phyloP scores from a whole-genome alignment of 2,797 vertebrate species.

The Tolypeutes matacus region DNA sequence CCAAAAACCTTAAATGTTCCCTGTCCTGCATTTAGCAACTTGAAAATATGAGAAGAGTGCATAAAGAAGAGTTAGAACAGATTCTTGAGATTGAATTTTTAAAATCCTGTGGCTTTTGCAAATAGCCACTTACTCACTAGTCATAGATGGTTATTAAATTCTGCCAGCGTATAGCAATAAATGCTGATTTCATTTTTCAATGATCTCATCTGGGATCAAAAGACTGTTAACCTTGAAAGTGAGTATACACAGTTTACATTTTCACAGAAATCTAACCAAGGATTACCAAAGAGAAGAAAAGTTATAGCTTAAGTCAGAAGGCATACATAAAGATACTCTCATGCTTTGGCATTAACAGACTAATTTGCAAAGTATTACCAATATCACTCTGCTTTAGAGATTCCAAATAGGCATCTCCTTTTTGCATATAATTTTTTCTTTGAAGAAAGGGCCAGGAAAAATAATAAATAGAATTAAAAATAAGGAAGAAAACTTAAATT shows the following conservation, averaged over 20 bases:
- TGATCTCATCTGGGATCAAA: slow-evolving; percentile 1
- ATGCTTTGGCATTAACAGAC: slow-evolving; percentile 71
- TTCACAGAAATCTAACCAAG: background rate
- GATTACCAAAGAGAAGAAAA: slow-evolving; percentile 24
- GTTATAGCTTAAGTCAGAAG: background rate
- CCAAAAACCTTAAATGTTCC: background rate
- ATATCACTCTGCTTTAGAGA: background rate
- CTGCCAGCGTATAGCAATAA: background rate
- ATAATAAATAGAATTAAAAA: background rate
- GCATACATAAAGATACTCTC: background rate
- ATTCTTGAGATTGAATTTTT: background rate
- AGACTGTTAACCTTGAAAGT: background rate
- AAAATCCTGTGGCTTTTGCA: slow-evolving; percentile 27
- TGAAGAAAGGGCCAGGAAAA: background rate
- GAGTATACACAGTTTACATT: background rate
- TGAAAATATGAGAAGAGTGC: background rate
- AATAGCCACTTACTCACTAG: slow-evolving; percentile 44
- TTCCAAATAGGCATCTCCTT: slow-evolving; percentile 46
- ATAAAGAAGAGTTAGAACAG: background rate
- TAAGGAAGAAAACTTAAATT: background rate
- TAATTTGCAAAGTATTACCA: slow-evolving; percentile 79
- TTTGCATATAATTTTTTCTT: slow-evolving; percentile 71
- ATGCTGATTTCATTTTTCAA: background rate
- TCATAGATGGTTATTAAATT: background rate
- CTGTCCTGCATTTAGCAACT: background rate